phyloP scores from a whole-genome alignment of 2,113 vertebrate genomes.

The Uropsilus gracilis region DNA sequence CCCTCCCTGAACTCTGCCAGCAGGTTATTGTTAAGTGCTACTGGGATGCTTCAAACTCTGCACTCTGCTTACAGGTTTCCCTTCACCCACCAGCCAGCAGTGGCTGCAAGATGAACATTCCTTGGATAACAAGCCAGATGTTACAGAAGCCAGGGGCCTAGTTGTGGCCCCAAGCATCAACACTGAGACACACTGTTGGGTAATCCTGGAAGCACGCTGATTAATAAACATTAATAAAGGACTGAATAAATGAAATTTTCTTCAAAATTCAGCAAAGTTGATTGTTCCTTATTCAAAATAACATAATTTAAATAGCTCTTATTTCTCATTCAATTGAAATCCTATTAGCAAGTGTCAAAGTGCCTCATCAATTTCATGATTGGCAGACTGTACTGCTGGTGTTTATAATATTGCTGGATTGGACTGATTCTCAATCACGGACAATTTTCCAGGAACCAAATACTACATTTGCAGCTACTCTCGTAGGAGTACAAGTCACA shows the following conservation, averaged over 20 bases:
- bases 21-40: neutral
- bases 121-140: neutral
- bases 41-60: neutral
- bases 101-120: neutral
- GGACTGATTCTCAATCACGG: constrained; percentile 22
- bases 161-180: neutral
- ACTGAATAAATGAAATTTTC: neutral
- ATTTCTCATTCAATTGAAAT: constrained; percentile 54
- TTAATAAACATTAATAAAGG: constrained; percentile 41
- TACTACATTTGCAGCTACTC: neutral
- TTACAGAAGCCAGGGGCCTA: neutral
- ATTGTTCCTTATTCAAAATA: constrained; percentile 39
- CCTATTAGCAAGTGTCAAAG: constrained; percentile 53
- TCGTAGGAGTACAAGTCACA: neutral
- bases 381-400: neutral
- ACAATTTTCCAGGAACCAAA: neutral
- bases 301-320: constrained; percentile 48
- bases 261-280: constrained; percentile 2
- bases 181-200: neutral
- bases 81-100: neutral
- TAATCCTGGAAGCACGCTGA: neutral
- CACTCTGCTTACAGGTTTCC: neutral
- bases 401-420: neutral
- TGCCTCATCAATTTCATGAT: neutral
- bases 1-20: neutral